Percentiles rank a stretch among this genome's conserved stretches.
Conservation (phyloP, 2,888 invertebrate genomes). For the Leucophora obtusa region DNA sequence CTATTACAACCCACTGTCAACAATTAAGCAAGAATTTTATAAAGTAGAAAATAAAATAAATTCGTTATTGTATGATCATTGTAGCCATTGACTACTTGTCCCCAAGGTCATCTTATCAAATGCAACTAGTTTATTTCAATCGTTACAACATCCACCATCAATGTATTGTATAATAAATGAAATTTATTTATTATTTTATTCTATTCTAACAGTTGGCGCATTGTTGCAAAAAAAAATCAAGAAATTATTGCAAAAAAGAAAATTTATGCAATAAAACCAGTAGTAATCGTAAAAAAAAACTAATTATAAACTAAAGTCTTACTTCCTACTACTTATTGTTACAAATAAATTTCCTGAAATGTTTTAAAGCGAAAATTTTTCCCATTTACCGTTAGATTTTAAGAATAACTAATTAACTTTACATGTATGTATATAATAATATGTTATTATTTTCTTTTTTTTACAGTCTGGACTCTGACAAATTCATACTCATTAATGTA, state of each 20-base stretch:
- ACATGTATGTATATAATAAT: not conserved
- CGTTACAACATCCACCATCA: conserved; percentile 22
- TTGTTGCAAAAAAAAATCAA: not conserved
- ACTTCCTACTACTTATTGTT: conserved; percentile 39
- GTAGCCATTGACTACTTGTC: conserved; percentile 38
- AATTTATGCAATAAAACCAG: conserved; percentile 8
- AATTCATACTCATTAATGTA: conserved; percentile 93
- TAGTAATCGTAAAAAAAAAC: conserved; percentile 12
- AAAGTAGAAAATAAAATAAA: conserved; percentile 23
- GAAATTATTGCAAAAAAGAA: not conserved
- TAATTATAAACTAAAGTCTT: not conserved
- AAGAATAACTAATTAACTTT: not conserved
- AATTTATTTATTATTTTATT: not conserved
- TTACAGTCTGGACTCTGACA: conserved; percentile 88
- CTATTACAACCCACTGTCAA: conserved; percentile 20
- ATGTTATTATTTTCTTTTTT: conserved; percentile 16
- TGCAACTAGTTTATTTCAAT: conserved; percentile 50
- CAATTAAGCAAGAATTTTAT: conserved; percentile 29
- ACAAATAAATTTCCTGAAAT: not conserved
- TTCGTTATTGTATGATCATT: conserved; percentile 24
- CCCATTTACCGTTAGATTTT: conserved; percentile 21
- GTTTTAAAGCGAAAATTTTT: not conserved
- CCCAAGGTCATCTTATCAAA: conserved; percentile 54
- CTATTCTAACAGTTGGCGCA: not conserved
- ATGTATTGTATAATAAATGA: not conserved